Percentiles rank a stretch among this genome's conserved stretches.
phyloP scores from a whole-genome alignment of 2,888 invertebrate genomes.

The Caenorhabditis sp. region DNA sequence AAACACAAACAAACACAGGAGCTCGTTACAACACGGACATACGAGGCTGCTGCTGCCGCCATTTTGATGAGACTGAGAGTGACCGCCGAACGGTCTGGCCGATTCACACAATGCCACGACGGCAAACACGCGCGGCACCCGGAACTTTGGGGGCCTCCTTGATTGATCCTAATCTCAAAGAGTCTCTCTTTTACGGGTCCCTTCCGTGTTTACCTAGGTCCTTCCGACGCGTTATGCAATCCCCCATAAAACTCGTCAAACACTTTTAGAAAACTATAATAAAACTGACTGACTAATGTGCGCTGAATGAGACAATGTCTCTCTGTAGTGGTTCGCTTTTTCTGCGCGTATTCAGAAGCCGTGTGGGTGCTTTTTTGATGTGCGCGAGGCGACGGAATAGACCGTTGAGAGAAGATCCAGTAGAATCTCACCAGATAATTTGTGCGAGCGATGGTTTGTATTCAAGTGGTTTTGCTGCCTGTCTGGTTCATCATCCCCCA shows the following conservation, averaged over 20 bases:
- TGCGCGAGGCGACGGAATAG: neutral
- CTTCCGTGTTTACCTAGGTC: neutral
- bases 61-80: conserved; percentile 34
- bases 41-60: conserved; percentile 12
- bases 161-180: neutral
- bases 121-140: neutral
- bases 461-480: conserved; percentile 43
- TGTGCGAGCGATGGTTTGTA: conserved; percentile 18
- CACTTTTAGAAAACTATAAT: conserved; percentile 23
- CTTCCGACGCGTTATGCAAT: conserved; percentile 29
- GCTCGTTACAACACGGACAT: conserved; percentile 58
- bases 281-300: conserved; percentile 42
- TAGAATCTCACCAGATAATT: conserved; percentile 42
- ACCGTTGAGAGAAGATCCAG: conserved; percentile 26
- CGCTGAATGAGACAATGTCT: neutral
- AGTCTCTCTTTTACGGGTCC: neutral
- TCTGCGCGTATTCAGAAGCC: conserved; percentile 28
- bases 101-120: neutral
- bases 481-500: conserved; percentile 27
- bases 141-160: conserved; percentile 8
- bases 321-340: neutral
- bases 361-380: conserved; percentile 34
- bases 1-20: conserved; percentile 23
- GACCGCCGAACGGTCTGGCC: conserved; percentile 41
- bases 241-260: conserved; percentile 48